phyloP scores from a whole-genome alignment of 2,797 vertebrate genomes.

The Phoeniculus purpureus region DNA sequence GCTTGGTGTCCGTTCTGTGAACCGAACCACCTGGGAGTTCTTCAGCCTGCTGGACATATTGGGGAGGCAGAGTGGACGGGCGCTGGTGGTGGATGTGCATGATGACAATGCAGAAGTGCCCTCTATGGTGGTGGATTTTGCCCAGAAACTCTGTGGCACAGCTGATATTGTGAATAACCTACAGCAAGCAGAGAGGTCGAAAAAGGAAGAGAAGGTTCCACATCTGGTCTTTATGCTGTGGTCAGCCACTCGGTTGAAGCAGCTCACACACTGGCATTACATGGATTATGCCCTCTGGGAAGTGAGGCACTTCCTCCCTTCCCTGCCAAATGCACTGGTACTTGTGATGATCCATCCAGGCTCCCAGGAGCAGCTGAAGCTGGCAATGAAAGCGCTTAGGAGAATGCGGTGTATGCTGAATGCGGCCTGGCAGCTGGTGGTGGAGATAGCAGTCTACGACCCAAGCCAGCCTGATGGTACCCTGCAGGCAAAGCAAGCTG shows the following conservation, averaged over 20 bases:
- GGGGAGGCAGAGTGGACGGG: neutral
- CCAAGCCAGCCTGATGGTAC: conserved; percentile 45
- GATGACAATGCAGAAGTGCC: neutral
- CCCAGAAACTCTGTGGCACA: conserved; percentile 5
- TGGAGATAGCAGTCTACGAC: conserved; percentile 58
- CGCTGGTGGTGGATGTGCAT: conserved; percentile 1
- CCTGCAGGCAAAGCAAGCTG: conserved; percentile 47
- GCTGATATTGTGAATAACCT: neutral
- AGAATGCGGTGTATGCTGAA: conserved; percentile 41
- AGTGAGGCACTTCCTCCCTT: neutral
- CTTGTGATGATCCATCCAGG: neutral
- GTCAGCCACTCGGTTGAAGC: neutral
- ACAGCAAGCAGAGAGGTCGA: neutral
- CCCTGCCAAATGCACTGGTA: neutral
- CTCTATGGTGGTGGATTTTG: neutral
- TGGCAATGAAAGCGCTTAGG: neutral
- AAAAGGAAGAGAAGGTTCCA: neutral
- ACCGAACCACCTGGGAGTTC: conserved; percentile 2
- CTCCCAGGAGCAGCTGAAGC: neutral
- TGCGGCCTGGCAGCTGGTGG: conserved; percentile 28
- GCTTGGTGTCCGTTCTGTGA: neutral
- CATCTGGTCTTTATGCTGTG: conserved; percentile 47
- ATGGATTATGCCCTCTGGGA: neutral
- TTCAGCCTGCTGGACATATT: conserved; percentile 1
- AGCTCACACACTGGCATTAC: neutral